These are phyloP conservation scores for Nephila pilipes DNA, from an alignment of 1,140 invertebrate species.

Conservation along the genomic window DNA sequence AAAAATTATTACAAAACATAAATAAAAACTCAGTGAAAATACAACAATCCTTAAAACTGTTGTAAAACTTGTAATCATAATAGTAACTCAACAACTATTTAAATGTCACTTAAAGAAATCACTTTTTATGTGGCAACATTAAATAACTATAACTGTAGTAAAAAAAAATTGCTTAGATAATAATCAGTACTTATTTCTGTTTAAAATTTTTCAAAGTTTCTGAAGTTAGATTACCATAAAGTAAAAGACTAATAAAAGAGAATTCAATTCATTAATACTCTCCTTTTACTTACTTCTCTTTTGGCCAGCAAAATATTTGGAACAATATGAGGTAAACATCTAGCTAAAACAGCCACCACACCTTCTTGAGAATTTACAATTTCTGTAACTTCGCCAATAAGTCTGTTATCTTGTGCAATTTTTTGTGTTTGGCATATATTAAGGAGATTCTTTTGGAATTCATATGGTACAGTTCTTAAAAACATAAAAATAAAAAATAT, in stretches of 20 bases:
- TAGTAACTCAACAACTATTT: too few species aligned
- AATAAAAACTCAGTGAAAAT: too few species aligned
- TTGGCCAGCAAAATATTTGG: slow-evolving; percentile 88
- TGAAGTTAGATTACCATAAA: too few species aligned
- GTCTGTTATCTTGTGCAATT: slow-evolving; percentile 81
- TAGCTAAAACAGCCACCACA: slow-evolving; percentile 81
- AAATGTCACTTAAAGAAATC: too few species aligned
- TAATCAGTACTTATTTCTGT: not conserved
- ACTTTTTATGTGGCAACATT: too few species aligned
- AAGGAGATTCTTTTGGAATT: slow-evolving; percentile 83
- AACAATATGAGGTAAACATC: slow-evolving; percentile 85
- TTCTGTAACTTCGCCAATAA: slow-evolving; percentile 81
- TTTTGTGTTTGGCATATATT: slow-evolving; percentile 78
- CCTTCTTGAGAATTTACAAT: slow-evolving; percentile 80
- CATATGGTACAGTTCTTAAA: slow-evolving; percentile 81
- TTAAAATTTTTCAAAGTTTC: too few species aligned
- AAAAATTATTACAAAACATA: too few species aligned
- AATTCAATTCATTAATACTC: too few species aligned
- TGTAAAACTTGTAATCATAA: too few species aligned
- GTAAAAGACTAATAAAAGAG: too few species aligned
- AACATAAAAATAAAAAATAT: not conserved
- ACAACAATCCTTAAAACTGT: too few species aligned
- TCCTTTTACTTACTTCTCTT: slow-evolving; percentile 83
- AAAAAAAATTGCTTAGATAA: not conserved
- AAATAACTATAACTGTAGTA: too few species aligned